Percentiles rank a stretch among this genome's conserved stretches.
These are phyloP conservation scores for Byasa hedistus DNA, from an alignment of 2,888 invertebrate genomes.

Conservation along the genomic window DNA sequence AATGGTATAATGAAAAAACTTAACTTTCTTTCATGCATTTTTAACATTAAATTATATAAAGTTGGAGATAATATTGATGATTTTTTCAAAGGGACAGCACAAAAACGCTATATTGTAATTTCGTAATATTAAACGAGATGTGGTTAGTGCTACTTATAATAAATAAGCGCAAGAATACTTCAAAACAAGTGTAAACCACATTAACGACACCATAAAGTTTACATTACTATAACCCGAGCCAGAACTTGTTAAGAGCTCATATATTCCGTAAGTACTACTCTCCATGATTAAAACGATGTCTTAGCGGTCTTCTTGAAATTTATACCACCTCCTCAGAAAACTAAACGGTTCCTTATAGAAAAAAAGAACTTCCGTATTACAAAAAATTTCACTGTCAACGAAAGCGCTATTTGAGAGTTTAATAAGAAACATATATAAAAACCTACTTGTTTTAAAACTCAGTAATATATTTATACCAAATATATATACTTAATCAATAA, in stretches of 20 bases:
- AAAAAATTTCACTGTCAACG: background rate
- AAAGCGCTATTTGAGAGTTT: background rate
- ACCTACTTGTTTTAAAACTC: too few relatives aligned
- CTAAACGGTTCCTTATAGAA: constrained; percentile 22
- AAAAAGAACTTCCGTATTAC: background rate
- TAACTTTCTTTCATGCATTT: background rate
- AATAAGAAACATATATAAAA: background rate
- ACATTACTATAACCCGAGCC: constrained; percentile 39
- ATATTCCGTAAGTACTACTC: constrained; percentile 58
- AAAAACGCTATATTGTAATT: constrained; percentile 25
- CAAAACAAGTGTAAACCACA: background rate
- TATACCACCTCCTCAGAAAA: constrained; percentile 36
- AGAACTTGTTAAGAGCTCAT: constrained; percentile 61
- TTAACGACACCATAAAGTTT: constrained; percentile 36
- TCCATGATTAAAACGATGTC: constrained; percentile 41
- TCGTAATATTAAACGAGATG: constrained; percentile 23
- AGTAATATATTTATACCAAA: too few relatives aligned
- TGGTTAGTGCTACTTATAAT: constrained; percentile 15
- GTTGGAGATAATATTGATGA: background rate
- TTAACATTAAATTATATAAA: background rate
- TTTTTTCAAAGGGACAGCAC: background rate
- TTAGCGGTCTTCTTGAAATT: constrained; percentile 35
- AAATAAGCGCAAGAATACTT: constrained; percentile 28
- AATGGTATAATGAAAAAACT: too few relatives aligned
- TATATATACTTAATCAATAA: too few relatives aligned